phyloP scores from a whole-genome alignment of 2,888 invertebrate genomes.

The Orthonevra nobilis region DNA sequence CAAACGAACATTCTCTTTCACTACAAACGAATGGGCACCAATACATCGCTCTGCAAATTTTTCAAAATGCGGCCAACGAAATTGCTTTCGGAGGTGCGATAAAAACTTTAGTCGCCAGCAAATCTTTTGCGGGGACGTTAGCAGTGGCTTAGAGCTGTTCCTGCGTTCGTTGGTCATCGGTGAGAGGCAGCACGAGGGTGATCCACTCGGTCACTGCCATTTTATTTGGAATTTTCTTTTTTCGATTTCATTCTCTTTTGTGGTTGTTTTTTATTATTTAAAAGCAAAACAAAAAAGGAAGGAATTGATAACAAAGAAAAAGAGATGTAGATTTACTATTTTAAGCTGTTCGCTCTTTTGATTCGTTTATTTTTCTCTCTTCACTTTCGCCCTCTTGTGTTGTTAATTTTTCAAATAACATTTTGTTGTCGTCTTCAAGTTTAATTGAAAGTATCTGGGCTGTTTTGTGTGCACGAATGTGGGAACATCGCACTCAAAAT shows the following conservation, averaged over 20 bases:
- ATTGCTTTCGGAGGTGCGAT: constrained; percentile 32
- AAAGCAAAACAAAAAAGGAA: no score
- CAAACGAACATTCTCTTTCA: not conserved
- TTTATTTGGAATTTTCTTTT: constrained; percentile 30
- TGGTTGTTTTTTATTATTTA: not conserved
- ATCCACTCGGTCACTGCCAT: constrained; percentile 57
- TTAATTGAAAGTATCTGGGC: constrained; percentile 49
- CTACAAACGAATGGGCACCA: not conserved
- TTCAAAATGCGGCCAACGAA: constrained; percentile 44
- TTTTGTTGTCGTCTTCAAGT: constrained; percentile 49
- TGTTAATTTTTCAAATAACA: constrained; percentile 18
- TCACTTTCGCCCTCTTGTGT: constrained; percentile 48
- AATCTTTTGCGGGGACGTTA: constrained; percentile 55
- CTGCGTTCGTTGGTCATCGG: constrained; percentile 3
- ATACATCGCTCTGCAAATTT: constrained; percentile 4
- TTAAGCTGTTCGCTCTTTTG: not conserved
- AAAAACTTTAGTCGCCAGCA: constrained; percentile 54
- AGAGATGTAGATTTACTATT: not conserved
- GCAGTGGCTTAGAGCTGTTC: constrained; percentile 20
- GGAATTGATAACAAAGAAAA: constrained; percentile 9
- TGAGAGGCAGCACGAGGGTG: constrained; percentile 52
- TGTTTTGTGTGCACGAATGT: constrained; percentile 9
- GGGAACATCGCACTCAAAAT: constrained; percentile 47
- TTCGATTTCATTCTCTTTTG: constrained; percentile 9
- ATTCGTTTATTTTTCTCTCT: constrained; percentile 5